phyloP scores from a whole-genome alignment of 2,113 vertebrate genomes.

The Poecilia latipinna region DNA sequence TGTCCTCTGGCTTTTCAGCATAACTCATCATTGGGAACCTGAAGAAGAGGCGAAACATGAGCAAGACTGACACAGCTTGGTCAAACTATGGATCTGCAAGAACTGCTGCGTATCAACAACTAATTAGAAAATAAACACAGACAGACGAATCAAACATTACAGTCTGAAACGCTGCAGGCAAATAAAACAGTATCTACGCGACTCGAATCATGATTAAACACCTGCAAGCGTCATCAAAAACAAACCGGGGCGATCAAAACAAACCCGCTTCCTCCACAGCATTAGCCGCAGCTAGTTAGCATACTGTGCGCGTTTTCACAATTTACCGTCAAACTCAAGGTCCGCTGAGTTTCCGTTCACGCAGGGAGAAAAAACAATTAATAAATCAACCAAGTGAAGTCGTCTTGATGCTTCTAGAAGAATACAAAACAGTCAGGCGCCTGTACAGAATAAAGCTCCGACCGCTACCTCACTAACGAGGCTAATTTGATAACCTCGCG shows the following conservation, averaged over 20 bases:
- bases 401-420: not conserved
- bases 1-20: constrained; percentile 96
- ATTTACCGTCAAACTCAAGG: constrained; percentile 60
- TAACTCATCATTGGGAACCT: constrained; percentile 93
- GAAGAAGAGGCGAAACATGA: constrained; percentile 56
- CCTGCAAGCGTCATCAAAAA: not conserved
- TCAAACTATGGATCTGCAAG: constrained; percentile 56
- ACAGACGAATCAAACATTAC: rapidly evolving
- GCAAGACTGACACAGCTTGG: constrained; percentile 72
- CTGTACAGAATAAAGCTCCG: constrained; percentile 18
- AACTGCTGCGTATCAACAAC: constrained; percentile 4
- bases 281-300: constrained; percentile 53
- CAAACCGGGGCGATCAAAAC: constrained; percentile 60
- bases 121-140: not conserved
- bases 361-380: constrained; percentile 5
- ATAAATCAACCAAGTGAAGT: not conserved
- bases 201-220: not conserved
- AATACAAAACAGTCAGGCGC: constrained; percentile 18
- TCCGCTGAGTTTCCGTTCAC: constrained; percentile 35
- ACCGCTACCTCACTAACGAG: constrained; percentile 59
- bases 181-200: not conserved
- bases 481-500: constrained; percentile 72
- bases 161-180: not conserved
- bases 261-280: constrained; percentile 56
- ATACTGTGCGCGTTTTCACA: constrained; percentile 9